A percentile compares a stretch with the other conserved stretches of the same genome.
Evolutionary conservation across 2,113 vertebrate species (phyloP).

Genomic region (Grammomys dolichurus): DNA sequence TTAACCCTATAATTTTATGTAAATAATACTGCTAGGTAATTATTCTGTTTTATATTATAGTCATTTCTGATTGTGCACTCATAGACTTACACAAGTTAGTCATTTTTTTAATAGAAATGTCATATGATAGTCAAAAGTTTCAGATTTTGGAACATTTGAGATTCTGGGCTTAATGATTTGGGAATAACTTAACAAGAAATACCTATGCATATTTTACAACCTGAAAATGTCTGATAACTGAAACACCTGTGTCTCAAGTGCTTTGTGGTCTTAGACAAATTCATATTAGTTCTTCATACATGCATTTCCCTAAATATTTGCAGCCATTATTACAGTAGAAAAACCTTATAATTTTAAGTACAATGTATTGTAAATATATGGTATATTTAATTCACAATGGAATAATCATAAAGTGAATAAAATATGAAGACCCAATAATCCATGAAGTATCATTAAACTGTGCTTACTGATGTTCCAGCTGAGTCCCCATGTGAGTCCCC

Average conservation of each 20-base stretch:
- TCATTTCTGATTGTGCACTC: neutral
- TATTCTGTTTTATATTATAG: neutral
- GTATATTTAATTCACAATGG: neutral
- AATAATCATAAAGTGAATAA: neutral
- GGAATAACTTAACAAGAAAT: neutral
- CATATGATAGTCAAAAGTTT: neutral
- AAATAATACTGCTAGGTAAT: neutral
- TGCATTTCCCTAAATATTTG: neutral
- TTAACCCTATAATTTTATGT: neutral
- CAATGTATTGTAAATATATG: neutral
- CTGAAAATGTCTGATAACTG: neutral
- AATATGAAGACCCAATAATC: conserved; percentile 39
- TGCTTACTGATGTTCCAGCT: neutral
- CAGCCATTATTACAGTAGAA: neutral
- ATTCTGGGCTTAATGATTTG: neutral
- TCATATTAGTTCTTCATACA: neutral
- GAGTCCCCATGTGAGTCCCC: neutral
- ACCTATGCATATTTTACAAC: neutral
- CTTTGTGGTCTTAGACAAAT: neutral
- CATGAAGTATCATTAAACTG: neutral
- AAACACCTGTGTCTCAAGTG: neutral
- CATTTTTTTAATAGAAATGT: neutral
- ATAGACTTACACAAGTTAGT: neutral
- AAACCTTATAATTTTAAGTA: conserved; percentile 25
- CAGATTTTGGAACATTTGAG: neutral